Conservation (phyloP, 2,113 vertebrate genomes). For the Tragelaphus scriptus region DNA sequence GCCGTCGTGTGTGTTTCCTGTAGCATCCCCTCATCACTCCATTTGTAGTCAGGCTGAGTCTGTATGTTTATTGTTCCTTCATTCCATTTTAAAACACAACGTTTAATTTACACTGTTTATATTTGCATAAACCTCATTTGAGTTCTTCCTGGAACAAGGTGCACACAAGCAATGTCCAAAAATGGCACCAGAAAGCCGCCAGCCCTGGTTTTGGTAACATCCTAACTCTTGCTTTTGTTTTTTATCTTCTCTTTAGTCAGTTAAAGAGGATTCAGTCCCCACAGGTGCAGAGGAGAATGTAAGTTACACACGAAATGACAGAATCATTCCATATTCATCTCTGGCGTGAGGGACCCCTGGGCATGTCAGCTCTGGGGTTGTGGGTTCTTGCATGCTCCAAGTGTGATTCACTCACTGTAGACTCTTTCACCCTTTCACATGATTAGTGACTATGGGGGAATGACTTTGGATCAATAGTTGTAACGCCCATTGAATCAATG, state of each 20-base stretch:
- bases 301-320: not conserved
- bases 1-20: not conserved
- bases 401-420: not conserved
- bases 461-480: not conserved
- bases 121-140: not conserved
- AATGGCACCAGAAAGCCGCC: not conserved
- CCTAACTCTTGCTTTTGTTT: slow-evolving; percentile 41
- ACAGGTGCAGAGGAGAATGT: slow-evolving; percentile 59
- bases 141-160: not conserved
- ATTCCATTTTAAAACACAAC: not conserved
- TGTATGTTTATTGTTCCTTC: not conserved
- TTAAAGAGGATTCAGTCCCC: slow-evolving; percentile 53
- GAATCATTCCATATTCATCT: slow-evolving; percentile 30
- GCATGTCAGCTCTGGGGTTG: not conserved
- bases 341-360: not conserved
- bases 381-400: not conserved
- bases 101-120: not conserved
- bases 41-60: not conserved
- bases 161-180: too few relatives aligned
- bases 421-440: slow-evolving; percentile 24
- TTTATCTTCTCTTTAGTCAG: slow-evolving; percentile 58
- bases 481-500: not conserved
- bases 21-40: too few relatives aligned
- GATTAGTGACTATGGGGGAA: not conserved
- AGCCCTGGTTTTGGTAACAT: not conserved